phyloP scores from a whole-genome alignment of 2,113 vertebrate genomes.

The Gallinago paraguaiae region DNA sequence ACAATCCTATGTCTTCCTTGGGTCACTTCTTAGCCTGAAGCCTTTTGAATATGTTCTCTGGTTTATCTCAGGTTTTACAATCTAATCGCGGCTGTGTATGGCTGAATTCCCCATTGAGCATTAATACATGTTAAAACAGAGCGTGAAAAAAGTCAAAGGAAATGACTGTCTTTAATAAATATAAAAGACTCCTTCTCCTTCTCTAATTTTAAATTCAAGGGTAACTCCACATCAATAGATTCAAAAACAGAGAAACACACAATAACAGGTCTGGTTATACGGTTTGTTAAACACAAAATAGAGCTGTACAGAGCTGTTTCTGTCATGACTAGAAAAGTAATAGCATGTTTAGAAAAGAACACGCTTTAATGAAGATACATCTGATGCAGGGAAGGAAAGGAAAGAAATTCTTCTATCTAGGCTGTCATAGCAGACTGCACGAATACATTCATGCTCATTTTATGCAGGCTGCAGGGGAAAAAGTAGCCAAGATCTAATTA shows the following conservation, averaged over 20 bases:
- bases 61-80: constrained; percentile 8
- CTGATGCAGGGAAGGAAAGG: not conserved
- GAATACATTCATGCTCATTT: not conserved
- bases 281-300: constrained; percentile 51
- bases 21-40: not conserved
- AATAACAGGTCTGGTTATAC: constrained; percentile 22
- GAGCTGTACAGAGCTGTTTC: constrained; percentile 35
- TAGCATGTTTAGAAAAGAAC: constrained; percentile 37
- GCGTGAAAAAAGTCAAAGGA: constrained; percentile 26
- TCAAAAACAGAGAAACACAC: constrained; percentile 34
- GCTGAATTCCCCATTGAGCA: not conserved
- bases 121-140: constrained; percentile 16
- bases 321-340: constrained; percentile 32
- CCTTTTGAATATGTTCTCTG: not conserved
- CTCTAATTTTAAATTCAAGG: constrained; percentile 44
- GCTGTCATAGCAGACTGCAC: not conserved
- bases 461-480: not conserved
- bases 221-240: not conserved
- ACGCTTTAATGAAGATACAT: constrained; percentile 30
- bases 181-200: not conserved
- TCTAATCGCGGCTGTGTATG: not conserved
- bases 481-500: not conserved
- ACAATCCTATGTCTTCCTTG: not conserved
- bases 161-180: constrained; percentile 30
- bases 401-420: not conserved